These are phyloP conservation scores for Hetaerina titia DNA, from an alignment of 2,888 invertebrate genomes.

Conservation along the genomic window DNA sequence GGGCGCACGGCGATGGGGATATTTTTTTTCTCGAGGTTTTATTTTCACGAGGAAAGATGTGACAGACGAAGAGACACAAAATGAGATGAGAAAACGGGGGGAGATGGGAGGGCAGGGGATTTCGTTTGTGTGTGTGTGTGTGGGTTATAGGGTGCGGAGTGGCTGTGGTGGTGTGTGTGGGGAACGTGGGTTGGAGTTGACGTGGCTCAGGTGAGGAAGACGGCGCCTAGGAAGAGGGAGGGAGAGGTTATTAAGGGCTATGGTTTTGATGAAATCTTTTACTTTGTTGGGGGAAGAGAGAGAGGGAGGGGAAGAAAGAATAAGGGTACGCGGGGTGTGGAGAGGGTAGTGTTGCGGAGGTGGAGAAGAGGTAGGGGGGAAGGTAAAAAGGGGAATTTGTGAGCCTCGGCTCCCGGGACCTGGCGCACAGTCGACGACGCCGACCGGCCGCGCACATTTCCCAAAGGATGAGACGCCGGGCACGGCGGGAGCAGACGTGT, in stretches of 20 bases:
- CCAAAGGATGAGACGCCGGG: neutral
- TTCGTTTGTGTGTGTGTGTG: neutral
- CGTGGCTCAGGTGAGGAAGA: conserved; percentile 16
- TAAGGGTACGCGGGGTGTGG: neutral
- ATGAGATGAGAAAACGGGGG: conserved; percentile 19
- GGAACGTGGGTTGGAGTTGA: neutral
- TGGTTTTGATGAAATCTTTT: conserved; percentile 21
- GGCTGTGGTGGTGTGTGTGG: neutral
- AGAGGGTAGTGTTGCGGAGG: neutral
- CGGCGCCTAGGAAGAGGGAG: neutral
- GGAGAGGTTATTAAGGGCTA: conserved; percentile 20
- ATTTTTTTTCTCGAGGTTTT: neutral
- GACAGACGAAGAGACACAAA: conserved; percentile 21
- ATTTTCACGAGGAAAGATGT: conserved; percentile 27
- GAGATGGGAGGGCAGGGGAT: neutral
- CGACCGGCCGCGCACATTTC: neutral
- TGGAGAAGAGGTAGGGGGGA: neutral
- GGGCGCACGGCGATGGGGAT: too few species aligned
- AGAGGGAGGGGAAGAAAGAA: neutral
- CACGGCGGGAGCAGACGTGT: neutral
- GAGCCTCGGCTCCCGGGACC: neutral
- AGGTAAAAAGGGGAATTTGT: neutral
- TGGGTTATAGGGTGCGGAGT: neutral
- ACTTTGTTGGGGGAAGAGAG: neutral
- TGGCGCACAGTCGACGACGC: neutral